Conservation (phyloP, 2,113 vertebrate species). For the Ramphastos sulfuratus region DNA sequence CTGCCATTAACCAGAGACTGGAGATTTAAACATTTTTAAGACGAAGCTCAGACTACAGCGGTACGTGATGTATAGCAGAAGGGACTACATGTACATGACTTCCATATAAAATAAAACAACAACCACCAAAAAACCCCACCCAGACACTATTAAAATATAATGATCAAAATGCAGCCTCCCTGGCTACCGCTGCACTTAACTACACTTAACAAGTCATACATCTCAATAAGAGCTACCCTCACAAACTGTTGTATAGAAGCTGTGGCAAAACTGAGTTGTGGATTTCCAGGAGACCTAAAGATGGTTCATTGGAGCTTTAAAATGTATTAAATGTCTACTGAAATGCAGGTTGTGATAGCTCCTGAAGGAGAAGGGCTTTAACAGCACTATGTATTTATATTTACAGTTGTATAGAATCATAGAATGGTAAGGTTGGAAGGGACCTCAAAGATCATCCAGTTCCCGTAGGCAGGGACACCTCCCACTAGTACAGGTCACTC, state of each 20-base stretch:
- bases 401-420: not conserved
- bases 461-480: no score
- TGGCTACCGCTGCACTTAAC: not conserved
- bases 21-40: constrained; percentile 3
- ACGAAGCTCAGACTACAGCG: not conserved
- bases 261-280: not conserved
- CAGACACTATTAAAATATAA: not conserved
- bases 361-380: not conserved
- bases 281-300: not conserved
- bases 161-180: constrained; percentile 8
- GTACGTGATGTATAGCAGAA: not conserved
- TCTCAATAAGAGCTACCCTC: not conserved
- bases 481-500: no score
- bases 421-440: no score
- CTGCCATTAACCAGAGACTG: not conserved
- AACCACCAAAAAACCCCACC: not conserved
- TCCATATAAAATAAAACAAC: not conserved
- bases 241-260: not conserved
- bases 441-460: no score
- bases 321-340: not conserved
- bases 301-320: not conserved
- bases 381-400: not conserved
- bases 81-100: not conserved
- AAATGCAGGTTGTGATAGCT: not conserved
- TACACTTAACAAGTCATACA: not conserved